Conservation (phyloP, 2,888 invertebrate genomes). For the Aquatica leii region DNA sequence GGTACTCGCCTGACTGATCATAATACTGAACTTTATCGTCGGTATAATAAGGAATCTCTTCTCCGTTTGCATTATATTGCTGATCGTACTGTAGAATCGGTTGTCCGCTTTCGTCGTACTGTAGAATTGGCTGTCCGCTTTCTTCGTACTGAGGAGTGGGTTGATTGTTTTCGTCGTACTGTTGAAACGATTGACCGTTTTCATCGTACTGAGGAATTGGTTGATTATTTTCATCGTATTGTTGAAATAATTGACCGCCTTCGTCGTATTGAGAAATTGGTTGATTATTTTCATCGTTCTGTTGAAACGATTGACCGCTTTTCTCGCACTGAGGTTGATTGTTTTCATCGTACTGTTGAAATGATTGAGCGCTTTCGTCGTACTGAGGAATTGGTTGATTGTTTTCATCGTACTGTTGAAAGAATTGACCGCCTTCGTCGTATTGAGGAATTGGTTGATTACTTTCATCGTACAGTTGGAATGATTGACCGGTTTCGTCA, state of each 20-base stretch:
- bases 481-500: conserved; percentile 34
- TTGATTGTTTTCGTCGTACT: conserved; percentile 26
- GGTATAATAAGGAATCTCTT: conserved; percentile 34
- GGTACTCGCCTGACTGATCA: conserved; percentile 15
- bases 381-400: conserved; percentile 40
- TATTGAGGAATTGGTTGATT: conserved; percentile 41
- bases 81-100: conserved; percentile 24
- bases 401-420: conserved; percentile 40
- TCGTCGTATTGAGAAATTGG: conserved; percentile 32
- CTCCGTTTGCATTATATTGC: conserved; percentile 32
- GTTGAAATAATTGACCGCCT: conserved; percentile 29
- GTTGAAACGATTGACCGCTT: conserved; percentile 37
- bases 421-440: conserved; percentile 34
- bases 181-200: conserved; percentile 19
- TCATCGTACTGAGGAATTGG: conserved; percentile 35
- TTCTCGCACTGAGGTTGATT: conserved; percentile 28
- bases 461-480: conserved; percentile 40
- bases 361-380: not conserved
- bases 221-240: conserved; percentile 33
- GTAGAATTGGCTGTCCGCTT: conserved; percentile 36
- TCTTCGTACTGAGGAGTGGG: conserved; percentile 24
- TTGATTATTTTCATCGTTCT: conserved; percentile 40
- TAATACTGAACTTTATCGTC: conserved; percentile 27
- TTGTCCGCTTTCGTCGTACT: conserved; percentile 40
- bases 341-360: too few species aligned